Base-by-base conservation (phyloP, 2,113 vertebrate species). In the Antechinus stuartii region DNA sequence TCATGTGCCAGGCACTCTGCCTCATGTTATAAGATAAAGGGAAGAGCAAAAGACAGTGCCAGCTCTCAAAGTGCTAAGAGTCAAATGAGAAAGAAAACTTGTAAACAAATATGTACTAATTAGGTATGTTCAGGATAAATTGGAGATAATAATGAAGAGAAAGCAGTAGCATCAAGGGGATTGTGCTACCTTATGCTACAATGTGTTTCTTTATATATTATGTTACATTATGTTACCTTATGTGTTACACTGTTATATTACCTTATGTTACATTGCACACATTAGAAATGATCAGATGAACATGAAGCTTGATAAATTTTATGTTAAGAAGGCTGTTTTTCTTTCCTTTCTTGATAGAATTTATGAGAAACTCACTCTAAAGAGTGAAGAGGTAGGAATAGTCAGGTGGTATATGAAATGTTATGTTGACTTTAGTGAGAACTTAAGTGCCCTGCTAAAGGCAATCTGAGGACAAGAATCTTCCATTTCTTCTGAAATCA, bases 401-500 rank as follows among this genome's bases (percentile, higher is more conserved):
- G 14, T 76, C 61, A 16, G 5, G n/a, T 2, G 68, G 61, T 84
- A 42, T 84, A 84, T 42, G 35, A 84, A 42, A 42, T 76, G 61
- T 76, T 76, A 76, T 76, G 16, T 42, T 42, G 35, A 84, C 68
- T 76, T 42, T 76, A 4, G 35, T 22, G 16, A 22, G 14, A 35
- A 42, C 35, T 7, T n/a, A 76, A 76, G 68, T 42, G 35, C 68
- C 35, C 19, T 19, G 35, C 35, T 76, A 35, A 55, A 30, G 68
- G 3, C 89, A 91, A 30, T 93, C 50, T 84, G 92, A 92, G 84
- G 54, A 90, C 89, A 92, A 54, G 24, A 1, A 50, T 54, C 57
- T 89, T 94, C 76, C 7, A 84, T 68, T 94, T 94, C 52, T 91
- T 91, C 50, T 93, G 54, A 10, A 91, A 76, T 56, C 47, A 16